Conservation (phyloP, 2,888 invertebrate genomes). For the Amiota communis region DNA sequence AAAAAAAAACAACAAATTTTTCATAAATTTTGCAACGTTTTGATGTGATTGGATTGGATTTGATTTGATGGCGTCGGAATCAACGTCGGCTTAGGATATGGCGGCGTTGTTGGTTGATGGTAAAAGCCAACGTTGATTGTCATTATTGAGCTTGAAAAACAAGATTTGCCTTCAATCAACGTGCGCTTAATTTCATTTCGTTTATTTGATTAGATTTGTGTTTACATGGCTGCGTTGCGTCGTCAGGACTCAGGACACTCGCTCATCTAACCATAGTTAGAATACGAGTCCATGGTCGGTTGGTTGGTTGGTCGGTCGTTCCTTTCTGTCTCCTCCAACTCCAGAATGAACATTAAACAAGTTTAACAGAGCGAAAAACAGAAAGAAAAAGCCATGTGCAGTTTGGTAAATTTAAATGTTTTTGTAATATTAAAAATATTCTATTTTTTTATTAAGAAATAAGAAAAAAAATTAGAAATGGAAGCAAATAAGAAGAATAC, state of each 20-base stretch:
- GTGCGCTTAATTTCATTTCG: constrained; percentile 67
- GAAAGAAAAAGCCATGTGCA: no score
- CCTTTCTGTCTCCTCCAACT: not conserved
- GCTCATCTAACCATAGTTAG: no score
- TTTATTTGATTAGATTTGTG: constrained; percentile 66
- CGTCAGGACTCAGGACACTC: constrained; percentile 11
- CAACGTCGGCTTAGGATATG: not conserved
- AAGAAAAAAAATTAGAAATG: not conserved
- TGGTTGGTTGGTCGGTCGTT: no score
- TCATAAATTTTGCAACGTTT: constrained; percentile 28
- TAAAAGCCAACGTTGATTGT: constrained; percentile 52
- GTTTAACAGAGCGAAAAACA: no score
- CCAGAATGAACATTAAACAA: not conserved
- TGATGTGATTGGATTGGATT: constrained; percentile 25
- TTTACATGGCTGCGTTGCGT: constrained; percentile 58
- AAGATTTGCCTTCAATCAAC: constrained; percentile 66
- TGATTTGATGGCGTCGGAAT: constrained; percentile 12
- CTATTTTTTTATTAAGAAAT: not conserved
- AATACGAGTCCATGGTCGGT: no score
- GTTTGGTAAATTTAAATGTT: no score
- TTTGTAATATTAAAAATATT: not conserved
- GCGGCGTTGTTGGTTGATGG: not conserved
- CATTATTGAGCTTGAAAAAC: constrained; percentile 67
- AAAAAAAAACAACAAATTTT: constrained; percentile 24
- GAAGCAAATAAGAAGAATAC: not conserved